These are phyloP conservation scores for Quadroppia sp. DNA, from an alignment of 2,888 invertebrate genomes.

Conservation along the genomic window DNA sequence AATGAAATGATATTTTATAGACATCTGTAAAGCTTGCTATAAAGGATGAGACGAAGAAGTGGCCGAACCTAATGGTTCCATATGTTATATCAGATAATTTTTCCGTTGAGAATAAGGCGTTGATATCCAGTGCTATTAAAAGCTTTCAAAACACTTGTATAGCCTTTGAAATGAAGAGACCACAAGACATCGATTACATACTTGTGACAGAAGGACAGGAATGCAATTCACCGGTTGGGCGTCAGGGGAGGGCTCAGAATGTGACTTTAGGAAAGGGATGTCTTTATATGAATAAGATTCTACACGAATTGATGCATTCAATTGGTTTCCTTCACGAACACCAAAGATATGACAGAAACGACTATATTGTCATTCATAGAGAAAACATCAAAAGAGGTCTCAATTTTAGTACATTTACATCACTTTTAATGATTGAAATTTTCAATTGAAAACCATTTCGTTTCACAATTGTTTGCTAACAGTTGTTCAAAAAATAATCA, in stretches of 20 bases:
- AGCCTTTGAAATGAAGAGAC: conserved; percentile 13
- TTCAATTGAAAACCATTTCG: too few relatives aligned
- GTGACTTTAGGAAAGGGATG: conserved; percentile 33
- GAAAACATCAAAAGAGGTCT: conserved; percentile 21
- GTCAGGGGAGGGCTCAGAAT: conserved; percentile 1
- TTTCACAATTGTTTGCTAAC: too few relatives aligned
- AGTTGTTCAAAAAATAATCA: too few relatives aligned
- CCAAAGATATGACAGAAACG: conserved; percentile 39
- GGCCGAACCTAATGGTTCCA: conserved; percentile 34
- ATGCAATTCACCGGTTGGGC: not conserved
- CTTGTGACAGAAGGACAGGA: conserved; percentile 1
- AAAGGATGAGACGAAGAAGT: not conserved
- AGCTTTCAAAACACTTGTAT: conserved; percentile 36
- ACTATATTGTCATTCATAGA: conserved; percentile 41
- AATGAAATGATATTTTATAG: conserved; percentile 17
- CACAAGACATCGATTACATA: conserved; percentile 26
- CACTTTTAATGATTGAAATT: too few relatives aligned
- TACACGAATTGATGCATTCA: conserved; percentile 41
- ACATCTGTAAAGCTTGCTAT: not conserved
- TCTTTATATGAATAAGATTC: conserved; percentile 12
- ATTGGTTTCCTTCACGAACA: conserved; percentile 43
- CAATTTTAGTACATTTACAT: not conserved
- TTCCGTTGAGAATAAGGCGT: conserved; percentile 8
- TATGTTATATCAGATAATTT: conserved; percentile 27
- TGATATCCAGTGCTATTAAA: conserved; percentile 26